Evolutionary conservation across 2,888 invertebrate genomes (phyloP).

Genomic region (Scelioninae gen. 2): DNA sequence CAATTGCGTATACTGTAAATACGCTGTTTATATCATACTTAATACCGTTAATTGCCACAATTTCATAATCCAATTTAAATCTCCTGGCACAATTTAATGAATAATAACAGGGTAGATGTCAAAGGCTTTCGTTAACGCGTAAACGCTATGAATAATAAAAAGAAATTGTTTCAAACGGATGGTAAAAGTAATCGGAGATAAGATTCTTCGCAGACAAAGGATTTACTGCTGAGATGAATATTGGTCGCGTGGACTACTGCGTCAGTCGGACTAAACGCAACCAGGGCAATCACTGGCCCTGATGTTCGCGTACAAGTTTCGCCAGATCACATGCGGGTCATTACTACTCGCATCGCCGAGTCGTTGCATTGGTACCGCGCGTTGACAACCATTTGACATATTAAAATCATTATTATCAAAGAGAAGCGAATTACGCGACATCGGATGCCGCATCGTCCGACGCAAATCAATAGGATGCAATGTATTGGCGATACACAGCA

Average conservation of each 20-base stretch:
- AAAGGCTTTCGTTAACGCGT: too few relatives aligned
- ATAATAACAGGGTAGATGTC: too few relatives aligned
- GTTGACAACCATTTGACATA: slow-evolving; percentile 37
- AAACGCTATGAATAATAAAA: too few relatives aligned
- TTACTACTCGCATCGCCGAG: slow-evolving; percentile 29
- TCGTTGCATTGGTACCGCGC: slow-evolving; percentile 11
- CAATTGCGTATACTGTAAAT: too few relatives aligned
- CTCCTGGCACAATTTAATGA: neutral
- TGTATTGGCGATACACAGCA: neutral
- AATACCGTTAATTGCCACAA: slow-evolving; percentile 1
- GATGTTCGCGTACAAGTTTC: slow-evolving; percentile 44
- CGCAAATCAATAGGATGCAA: slow-evolving; percentile 32
- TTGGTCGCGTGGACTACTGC: neutral
- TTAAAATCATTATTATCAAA: slow-evolving; percentile 49
- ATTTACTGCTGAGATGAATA: slow-evolving; percentile 7
- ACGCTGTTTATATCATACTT: neutral
- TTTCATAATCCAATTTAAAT: neutral
- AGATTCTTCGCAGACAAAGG: too few relatives aligned
- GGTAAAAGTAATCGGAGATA: too few relatives aligned
- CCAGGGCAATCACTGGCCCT: slow-evolving; percentile 31
- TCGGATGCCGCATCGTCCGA: slow-evolving; percentile 23
- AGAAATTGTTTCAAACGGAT: too few relatives aligned
- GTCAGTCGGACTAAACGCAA: slow-evolving; percentile 14
- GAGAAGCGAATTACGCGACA: slow-evolving; percentile 17
- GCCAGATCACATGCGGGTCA: slow-evolving; percentile 48